phyloP scores from a whole-genome alignment of 2,113 vertebrate genomes.

The Zosterops japonicus region DNA sequence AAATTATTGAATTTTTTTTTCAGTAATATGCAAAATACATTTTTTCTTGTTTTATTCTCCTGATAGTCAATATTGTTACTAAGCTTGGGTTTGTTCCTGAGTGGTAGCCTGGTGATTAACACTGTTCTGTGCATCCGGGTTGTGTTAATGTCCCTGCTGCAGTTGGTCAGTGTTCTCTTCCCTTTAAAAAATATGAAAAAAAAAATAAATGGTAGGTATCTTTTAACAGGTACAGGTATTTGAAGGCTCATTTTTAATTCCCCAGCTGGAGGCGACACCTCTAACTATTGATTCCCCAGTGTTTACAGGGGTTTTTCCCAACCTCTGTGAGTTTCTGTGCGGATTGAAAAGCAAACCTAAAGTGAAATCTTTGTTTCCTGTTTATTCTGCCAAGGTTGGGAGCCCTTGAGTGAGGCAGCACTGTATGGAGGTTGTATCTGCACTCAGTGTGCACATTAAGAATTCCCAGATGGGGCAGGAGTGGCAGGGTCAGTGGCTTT shows the following conservation, averaged over 20 bases:
- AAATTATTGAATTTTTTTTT: not conserved
- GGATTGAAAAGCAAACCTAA: not conserved
- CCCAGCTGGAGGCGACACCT: not conserved
- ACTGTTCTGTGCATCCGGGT: not conserved
- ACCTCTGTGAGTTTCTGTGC: not conserved
- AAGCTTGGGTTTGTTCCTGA: not conserved
- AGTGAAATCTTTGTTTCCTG: not conserved
- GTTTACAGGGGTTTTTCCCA: not conserved
- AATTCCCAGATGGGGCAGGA: not conserved
- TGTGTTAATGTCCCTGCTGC: not conserved
- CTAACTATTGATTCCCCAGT: not conserved
- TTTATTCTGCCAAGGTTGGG: not conserved
- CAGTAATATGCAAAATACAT: not conserved
- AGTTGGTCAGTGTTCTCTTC: not conserved
- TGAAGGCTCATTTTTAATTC: not conserved
- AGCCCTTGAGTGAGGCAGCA: not conserved
- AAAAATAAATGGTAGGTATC: accelerated
- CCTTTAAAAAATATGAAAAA: not conserved
- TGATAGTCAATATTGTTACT: not conserved
- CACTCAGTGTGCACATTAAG: not conserved
- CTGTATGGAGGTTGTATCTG: not conserved
- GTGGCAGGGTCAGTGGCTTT: not conserved
- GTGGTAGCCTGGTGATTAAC: not conserved
- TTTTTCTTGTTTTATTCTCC: not conserved
- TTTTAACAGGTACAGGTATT: not conserved